phyloP scores from a whole-genome alignment of 2,797 vertebrate genomes.

The Numenius phaeopus region DNA sequence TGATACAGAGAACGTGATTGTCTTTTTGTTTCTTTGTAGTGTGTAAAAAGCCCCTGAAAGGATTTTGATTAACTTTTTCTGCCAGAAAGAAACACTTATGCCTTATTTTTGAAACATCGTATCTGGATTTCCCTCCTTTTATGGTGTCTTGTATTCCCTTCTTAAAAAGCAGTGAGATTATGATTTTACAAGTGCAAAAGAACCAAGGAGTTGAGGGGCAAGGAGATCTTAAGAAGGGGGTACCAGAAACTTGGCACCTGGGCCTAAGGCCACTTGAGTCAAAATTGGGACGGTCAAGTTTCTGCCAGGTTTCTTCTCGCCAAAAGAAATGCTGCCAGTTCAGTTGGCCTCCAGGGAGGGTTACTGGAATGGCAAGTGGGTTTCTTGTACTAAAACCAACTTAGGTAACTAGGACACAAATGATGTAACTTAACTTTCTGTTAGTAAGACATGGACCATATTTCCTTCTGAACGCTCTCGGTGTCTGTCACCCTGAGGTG shows the following conservation, averaged over 20 bases:
- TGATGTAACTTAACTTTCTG: not conserved
- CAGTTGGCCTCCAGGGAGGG: not conserved
- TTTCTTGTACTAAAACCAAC: not conserved
- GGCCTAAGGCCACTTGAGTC: not conserved
- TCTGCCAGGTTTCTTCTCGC: not conserved
- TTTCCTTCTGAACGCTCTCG: not conserved
- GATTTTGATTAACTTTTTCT: not conserved
- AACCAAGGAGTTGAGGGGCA: not conserved
- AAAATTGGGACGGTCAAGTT: not conserved
- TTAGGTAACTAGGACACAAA: not conserved
- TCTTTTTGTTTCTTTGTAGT: not conserved
- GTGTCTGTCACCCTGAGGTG: not conserved
- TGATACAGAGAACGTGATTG: not conserved
- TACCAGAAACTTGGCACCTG: not conserved
- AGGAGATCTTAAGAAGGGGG: not conserved
- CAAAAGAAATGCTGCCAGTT: not conserved
- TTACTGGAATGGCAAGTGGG: not conserved
- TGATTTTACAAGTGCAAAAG: not conserved
- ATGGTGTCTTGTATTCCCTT: not conserved
- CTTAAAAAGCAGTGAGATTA: not conserved
- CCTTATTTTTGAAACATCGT: not conserved
- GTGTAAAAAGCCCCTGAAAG: not conserved
- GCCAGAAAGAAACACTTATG: not conserved
- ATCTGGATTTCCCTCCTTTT: not conserved
- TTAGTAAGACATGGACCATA: fast-evolving